phyloP scores from a whole-genome alignment of 2,113 vertebrate genomes.

The Pristiophorus japonicus region DNA sequence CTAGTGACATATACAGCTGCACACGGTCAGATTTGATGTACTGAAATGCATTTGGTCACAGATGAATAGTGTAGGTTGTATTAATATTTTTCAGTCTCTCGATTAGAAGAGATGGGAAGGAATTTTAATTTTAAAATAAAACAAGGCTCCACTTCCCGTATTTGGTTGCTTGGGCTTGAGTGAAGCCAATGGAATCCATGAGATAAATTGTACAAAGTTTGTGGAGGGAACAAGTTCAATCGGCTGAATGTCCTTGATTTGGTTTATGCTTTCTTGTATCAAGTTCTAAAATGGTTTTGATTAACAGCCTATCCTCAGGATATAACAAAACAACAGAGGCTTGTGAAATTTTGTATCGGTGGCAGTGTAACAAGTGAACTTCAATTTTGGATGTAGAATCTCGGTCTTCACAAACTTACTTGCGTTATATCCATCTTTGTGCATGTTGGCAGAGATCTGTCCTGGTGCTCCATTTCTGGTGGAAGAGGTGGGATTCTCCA shows the following conservation, averaged over 20 bases:
- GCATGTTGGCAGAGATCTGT: constrained; percentile 44
- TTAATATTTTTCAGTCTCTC: background rate
- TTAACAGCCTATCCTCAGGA: background rate
- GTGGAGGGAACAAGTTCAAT: background rate
- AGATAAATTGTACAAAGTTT: background rate
- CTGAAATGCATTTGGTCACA: background rate
- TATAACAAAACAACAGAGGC: background rate
- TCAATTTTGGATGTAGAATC: background rate
- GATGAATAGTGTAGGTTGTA: background rate
- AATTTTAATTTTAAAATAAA: background rate
- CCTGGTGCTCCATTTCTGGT: constrained; percentile 39
- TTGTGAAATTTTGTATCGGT: background rate
- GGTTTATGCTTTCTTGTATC: too few relatives aligned
- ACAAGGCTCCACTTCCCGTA: background rate
- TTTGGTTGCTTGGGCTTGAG: background rate
- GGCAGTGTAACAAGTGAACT: background rate
- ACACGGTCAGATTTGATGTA: background rate
- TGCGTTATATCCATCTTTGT: constrained; percentile 40
- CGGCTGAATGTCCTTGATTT: background rate
- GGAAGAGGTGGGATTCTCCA: constrained; percentile 45
- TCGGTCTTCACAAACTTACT: constrained; percentile 50
- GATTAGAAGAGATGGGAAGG: background rate
- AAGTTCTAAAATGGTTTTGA: background rate
- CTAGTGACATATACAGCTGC: background rate
- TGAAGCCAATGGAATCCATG: background rate